phyloP scores from a whole-genome alignment of 2,888 invertebrate genomes.

The Orchestes rusci region DNA sequence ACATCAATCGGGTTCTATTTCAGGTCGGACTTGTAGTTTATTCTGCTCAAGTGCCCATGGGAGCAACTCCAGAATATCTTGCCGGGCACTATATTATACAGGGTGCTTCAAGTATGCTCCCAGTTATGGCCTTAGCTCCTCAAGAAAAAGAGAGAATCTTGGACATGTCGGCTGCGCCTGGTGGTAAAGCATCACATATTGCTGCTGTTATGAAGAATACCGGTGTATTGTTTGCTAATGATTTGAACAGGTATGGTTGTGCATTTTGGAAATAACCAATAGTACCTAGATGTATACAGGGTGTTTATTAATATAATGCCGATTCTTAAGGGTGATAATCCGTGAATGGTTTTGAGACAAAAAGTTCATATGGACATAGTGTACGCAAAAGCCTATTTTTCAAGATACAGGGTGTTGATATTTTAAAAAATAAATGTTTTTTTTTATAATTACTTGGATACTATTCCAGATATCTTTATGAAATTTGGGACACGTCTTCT shows the following conservation, averaged over 20 bases:
- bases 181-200: slow-evolving; percentile 97
- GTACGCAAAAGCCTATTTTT: too few species aligned
- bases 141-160: slow-evolving; percentile 91
- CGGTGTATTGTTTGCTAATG: slow-evolving; percentile 93
- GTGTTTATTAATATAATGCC: too few species aligned
- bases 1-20: slow-evolving; percentile 1
- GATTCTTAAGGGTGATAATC: too few species aligned
- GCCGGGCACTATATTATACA: slow-evolving; percentile 97
- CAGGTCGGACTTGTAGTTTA: slow-evolving; percentile 81
- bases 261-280: too few species aligned
- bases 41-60: slow-evolving; percentile 91
- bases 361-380: too few species aligned
- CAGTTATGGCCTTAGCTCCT: slow-evolving; percentile 96
- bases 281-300: too few species aligned
- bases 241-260: slow-evolving; percentile 81
- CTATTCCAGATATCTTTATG: too few species aligned
- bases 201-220: slow-evolving; percentile 98
- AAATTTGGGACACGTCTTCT: too few species aligned
- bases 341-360: too few species aligned
- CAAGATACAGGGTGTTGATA: too few species aligned
- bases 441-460: too few species aligned
- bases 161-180: slow-evolving; percentile 98
- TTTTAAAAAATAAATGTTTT: too few species aligned
- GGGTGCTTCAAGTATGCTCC: slow-evolving; percentile 93
- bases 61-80: slow-evolving; percentile 98